Evolutionary conservation across 2,797 vertebrate species (phyloP).

Genomic region (Neopelma chrysocephalum): DNA sequence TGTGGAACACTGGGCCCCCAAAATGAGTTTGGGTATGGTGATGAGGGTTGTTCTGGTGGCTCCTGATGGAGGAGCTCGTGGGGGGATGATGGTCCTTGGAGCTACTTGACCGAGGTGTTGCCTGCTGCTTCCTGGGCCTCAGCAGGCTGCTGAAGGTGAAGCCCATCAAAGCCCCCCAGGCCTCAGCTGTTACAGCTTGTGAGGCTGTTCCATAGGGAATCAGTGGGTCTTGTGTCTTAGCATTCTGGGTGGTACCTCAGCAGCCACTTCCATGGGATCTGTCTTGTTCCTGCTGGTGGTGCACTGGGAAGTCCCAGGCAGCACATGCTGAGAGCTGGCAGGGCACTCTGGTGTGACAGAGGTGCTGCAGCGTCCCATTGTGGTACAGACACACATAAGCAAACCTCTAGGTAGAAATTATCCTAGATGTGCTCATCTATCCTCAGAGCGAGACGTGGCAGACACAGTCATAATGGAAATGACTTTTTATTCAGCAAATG

Average conservation of each 20-base stretch:
- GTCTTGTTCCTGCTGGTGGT: neutral
- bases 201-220: neutral
- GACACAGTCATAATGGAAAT: neutral
- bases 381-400: fast-evolving
- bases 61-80: neutral
- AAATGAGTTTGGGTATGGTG: neutral
- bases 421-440: neutral
- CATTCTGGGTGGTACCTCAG: neutral
- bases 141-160: neutral
- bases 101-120: fast-evolving
- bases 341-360: neutral
- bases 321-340: neutral
- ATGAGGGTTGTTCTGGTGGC: neutral
- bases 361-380: neutral
- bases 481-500: neutral
- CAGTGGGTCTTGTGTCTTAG: neutral
- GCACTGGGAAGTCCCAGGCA: neutral
- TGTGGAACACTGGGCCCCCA: neutral
- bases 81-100: neutral
- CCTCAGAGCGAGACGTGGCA: neutral
- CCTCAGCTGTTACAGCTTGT: neutral
- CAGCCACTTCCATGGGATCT: neutral
- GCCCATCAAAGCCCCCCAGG: neutral
- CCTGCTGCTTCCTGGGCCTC: neutral
- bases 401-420: neutral